Base-by-base conservation (phyloP, 2,888 invertebrate species). In the Taphrorychus bicolor region DNA sequence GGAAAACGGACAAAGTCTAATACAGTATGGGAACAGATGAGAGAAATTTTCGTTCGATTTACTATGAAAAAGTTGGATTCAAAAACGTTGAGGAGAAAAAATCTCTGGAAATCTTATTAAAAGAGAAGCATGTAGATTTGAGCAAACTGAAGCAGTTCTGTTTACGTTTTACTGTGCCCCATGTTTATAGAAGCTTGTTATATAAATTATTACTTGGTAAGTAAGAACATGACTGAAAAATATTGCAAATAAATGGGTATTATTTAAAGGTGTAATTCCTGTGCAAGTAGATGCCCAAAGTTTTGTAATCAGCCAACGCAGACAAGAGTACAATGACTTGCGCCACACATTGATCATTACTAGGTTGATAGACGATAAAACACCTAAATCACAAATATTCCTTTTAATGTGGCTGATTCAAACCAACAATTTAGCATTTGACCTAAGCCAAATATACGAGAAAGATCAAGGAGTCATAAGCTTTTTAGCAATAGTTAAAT, bases 31-130 rank as follows among this genome's bases (percentile, higher is more conserved):
- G 83, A 81, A 84, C 87, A 11, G 92, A 93, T 77, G 91, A 92
- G 79, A 84, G 92, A 71, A 93, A 93, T 82, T 93, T 93, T 81
- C 88, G 93, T 32, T 92, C 92, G 0, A 89, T 91, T 2, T 93
- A 93, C 77, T 93, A 93, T 75, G 93, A 92, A 82, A 93, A 93
- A 84, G 94, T 95, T 9, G 95, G 95, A 40, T 95, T 94, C 82
- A 88, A 93, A 71, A 92, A 92, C 73, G 93, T 95, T 0, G 95
- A 95, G 82, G 94, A 94, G 78, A 95, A 94, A 81, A 94, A 93
- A 83, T 94, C 94, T 0, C 83, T 96, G 45, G 94, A 96, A 83
- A 94, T 94, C 76, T 83, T 96, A 9, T 84, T 96, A 75, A 94
- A 94, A 77, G 95, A 96, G 73, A 92, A 91, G 76, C 91, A 90